These are phyloP conservation scores for Cossypha heuglini DNA, from an alignment of 2,797 vertebrate species.

Conservation along the genomic window DNA sequence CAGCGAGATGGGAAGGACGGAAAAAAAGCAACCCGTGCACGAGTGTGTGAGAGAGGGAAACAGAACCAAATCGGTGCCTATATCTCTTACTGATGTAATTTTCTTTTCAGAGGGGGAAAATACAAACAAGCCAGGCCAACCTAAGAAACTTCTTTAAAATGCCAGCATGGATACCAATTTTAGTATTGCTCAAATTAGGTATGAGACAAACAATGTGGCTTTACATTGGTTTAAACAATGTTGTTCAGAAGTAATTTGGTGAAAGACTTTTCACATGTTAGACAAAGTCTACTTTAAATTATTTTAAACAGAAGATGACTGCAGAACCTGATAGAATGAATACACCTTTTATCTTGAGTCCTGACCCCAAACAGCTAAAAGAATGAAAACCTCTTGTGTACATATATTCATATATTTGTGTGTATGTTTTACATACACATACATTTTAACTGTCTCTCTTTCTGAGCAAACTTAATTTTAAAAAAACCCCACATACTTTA, in stretches of 20 bases:
- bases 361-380: neutral
- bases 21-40: fast-evolving
- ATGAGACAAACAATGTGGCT: neutral
- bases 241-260: neutral
- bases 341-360: neutral
- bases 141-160: neutral
- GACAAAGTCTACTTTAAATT: neutral
- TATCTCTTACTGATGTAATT: fast-evolving
- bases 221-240: neutral
- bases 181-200: neutral
- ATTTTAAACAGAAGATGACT: neutral
- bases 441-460: neutral
- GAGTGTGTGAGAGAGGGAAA: fast-evolving
- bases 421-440: neutral
- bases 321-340: neutral
- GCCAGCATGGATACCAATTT: fast-evolving
- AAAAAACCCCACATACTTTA: neutral
- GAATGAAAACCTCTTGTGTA: neutral
- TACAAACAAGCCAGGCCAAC: neutral
- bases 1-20: fast-evolving
- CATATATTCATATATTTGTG: neutral
- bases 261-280: neutral
- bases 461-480: neutral
- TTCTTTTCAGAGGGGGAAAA: neutral
- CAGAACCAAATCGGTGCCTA: fast-evolving